phyloP scores from a whole-genome alignment of 2,113 vertebrate genomes.

The Indicator maculatus region DNA sequence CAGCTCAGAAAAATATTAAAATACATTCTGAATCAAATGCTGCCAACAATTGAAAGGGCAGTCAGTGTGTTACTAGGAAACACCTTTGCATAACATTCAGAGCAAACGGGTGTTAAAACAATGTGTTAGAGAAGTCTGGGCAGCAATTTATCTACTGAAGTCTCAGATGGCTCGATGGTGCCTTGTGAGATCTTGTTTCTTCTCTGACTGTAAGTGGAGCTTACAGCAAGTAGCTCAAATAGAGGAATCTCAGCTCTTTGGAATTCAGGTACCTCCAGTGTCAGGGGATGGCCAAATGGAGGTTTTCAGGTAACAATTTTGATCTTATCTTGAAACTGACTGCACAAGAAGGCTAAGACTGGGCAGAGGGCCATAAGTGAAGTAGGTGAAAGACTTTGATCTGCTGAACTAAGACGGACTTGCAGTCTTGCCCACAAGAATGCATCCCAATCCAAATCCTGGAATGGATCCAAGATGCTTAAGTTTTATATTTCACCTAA shows the following conservation, averaged over 20 bases:
- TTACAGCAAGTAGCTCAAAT: rapidly evolving
- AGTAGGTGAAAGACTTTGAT: not conserved
- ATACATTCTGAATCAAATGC: not conserved
- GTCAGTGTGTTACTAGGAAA: not conserved
- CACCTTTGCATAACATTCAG: not conserved
- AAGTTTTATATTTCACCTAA: not conserved
- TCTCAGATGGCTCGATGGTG: not conserved
- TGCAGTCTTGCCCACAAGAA: not conserved
- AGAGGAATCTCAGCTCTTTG: not conserved
- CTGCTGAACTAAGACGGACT: not conserved
- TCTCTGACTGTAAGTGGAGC: not conserved
- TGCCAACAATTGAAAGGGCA: not conserved
- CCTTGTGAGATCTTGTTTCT: not conserved
- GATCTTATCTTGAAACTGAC: not conserved
- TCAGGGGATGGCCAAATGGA: rapidly evolving
- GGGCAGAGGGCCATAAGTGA: not conserved
- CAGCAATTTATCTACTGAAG: not conserved
- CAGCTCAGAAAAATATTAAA: not conserved
- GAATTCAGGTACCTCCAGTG: not conserved
- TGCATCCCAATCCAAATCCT: not conserved
- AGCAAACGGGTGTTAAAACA: not conserved
- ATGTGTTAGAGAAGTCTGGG: not conserved
- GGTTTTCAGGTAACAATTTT: not conserved
- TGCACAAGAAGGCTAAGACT: not conserved
- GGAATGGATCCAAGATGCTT: not conserved